Conservation (phyloP, 92 coral and sea anemone species). For the Chrysogorgia sp. region DNA sequence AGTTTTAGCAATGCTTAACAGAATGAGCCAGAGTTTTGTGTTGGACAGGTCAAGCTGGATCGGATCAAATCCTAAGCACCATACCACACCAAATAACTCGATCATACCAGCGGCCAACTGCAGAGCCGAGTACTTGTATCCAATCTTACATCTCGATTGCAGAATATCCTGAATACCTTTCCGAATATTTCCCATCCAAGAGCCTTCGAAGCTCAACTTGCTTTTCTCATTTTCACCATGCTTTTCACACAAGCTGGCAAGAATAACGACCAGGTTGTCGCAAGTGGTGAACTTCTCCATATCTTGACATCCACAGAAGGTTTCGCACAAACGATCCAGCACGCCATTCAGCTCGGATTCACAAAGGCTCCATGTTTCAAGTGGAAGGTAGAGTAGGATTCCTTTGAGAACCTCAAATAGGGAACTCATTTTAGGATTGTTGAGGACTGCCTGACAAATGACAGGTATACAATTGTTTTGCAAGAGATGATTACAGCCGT, state of each 20-base stretch:
- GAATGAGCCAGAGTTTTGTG: slow-evolving; percentile 54
- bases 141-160: slow-evolving; percentile 73
- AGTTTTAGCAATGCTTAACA: slow-evolving; percentile 60
- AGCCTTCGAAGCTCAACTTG: background rate
- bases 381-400: slow-evolving; percentile 51
- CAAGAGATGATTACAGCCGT: slow-evolving; percentile 65
- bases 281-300: slow-evolving; percentile 72
- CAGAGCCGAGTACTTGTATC: slow-evolving; percentile 77
- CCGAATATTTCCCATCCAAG: slow-evolving; percentile 58
- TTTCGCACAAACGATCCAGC: slow-evolving; percentile 40
- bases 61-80: slow-evolving; percentile 46
- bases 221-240: background rate
- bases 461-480: slow-evolving; percentile 34
- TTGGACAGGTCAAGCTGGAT: slow-evolving; percentile 1
- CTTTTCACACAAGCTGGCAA: slow-evolving; percentile 47
- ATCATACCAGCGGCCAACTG: slow-evolving; percentile 52
- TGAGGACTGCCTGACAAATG: slow-evolving; percentile 50
- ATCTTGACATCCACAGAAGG: slow-evolving; percentile 65
- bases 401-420: slow-evolving; percentile 64
- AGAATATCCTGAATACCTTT: slow-evolving; percentile 72
- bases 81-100: slow-evolving; percentile 61
- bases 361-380: slow-evolving; percentile 54
- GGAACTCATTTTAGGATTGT: background rate
- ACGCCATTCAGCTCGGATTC: slow-evolving; percentile 49
- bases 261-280: slow-evolving; percentile 54